Evolutionary conservation across 2,888 invertebrate genomes (phyloP).

Genomic region (Nemotelus nigrinus): DNA sequence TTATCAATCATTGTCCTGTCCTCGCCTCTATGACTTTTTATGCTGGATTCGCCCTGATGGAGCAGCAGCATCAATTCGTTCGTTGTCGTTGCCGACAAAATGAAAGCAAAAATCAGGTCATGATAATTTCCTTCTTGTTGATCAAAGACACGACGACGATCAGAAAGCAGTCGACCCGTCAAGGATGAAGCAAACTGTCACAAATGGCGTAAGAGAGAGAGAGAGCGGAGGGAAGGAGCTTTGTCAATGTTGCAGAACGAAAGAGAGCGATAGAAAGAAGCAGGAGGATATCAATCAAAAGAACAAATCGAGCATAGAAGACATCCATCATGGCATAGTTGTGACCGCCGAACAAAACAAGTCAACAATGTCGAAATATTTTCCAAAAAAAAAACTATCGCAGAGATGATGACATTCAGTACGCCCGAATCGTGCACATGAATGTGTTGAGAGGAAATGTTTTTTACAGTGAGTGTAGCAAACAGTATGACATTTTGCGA

Average conservation of each 20-base stretch:
- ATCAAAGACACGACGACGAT: slow-evolving; percentile 13
- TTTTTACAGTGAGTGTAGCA: neutral
- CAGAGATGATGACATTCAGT: neutral
- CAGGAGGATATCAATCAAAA: slow-evolving; percentile 39
- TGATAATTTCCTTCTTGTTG: slow-evolving; percentile 40
- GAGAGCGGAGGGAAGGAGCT: neutral
- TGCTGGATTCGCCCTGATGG: slow-evolving; percentile 1
- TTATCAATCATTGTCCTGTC: slow-evolving; percentile 37
- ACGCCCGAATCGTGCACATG: neutral
- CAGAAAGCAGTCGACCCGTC: neutral
- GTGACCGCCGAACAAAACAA: slow-evolving; percentile 39
- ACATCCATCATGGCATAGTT: slow-evolving; percentile 38
- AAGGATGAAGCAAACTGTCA: slow-evolving; percentile 5
- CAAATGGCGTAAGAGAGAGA: neutral
- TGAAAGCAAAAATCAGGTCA: slow-evolving; percentile 40
- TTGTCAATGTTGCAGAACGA: neutral
- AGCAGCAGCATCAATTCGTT: neutral
- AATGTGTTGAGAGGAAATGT: slow-evolving; percentile 1
- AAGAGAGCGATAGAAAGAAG: slow-evolving; percentile 1
- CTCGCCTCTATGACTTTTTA: slow-evolving; percentile 11
- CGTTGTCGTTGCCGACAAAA: neutral
- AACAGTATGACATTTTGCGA: neutral
- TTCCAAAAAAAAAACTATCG: slow-evolving; percentile 1
- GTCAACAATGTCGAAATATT: slow-evolving; percentile 41
- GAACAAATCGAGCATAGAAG: slow-evolving; percentile 41